Conservation (phyloP, 2,888 invertebrate species). For the Arctia plantaginis region DNA sequence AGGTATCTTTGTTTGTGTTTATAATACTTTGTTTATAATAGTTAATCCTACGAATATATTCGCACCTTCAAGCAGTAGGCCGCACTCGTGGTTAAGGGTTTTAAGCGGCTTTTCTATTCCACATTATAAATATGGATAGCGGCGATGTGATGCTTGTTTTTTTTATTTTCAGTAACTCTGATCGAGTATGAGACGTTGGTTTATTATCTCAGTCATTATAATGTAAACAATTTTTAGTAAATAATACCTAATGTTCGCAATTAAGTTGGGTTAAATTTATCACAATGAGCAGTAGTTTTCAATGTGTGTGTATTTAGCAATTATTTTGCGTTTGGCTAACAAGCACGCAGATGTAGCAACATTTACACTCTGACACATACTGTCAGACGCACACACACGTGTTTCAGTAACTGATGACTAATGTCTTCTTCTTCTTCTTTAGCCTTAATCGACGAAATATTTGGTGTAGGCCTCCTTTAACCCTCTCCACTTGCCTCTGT, state of each 20-base stretch:
- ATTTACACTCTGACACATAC: background rate
- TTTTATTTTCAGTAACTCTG: background rate
- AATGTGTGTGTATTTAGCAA: background rate
- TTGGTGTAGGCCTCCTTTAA: too few species aligned
- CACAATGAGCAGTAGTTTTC: background rate
- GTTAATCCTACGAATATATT: constrained; percentile 8
- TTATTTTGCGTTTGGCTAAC: background rate
- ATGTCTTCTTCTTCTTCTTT: too few species aligned
- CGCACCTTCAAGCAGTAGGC: background rate
- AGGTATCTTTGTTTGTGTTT: constrained; percentile 11
- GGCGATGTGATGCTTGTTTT: background rate
- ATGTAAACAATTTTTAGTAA: background rate
- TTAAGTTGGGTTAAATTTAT: background rate
- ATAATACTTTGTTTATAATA: constrained; percentile 8
- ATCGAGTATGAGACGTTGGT: background rate
- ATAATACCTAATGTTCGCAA: background rate
- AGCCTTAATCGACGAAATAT: too few species aligned
- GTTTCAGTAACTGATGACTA: background rate
- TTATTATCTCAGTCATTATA: background rate
- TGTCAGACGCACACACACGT: background rate
- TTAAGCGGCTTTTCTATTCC: background rate
- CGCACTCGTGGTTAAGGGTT: background rate
- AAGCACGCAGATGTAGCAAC: too few species aligned
- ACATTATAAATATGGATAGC: background rate
- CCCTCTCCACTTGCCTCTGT: too few species aligned